Base-by-base conservation (phyloP, 35 echinoderm and acorn worm genomes). In the Anneissia japonica region DNA sequence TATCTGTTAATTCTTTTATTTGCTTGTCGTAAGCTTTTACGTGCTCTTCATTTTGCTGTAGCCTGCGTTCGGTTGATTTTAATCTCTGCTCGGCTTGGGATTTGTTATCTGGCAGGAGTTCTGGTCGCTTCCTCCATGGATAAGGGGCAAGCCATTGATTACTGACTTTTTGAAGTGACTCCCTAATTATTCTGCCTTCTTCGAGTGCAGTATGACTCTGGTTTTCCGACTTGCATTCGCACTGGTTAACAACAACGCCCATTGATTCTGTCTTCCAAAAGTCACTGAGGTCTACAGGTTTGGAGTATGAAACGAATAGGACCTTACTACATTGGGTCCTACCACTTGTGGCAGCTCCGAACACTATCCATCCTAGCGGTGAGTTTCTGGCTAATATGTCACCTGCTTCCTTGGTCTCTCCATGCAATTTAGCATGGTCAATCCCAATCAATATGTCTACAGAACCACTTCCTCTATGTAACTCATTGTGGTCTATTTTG, bases 191-290 rank as follows among this genome's bases (percentile, higher is more conserved):
- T 56, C 46, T 56, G 46, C 46, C 46, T 56, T 56, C 46, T 13
- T 56, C 46, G 11, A 26, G 11, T 56, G 11, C 46, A 13, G 46
- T 26, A 56, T 11, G 46, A 56, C 26, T 56, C 46, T 13, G 46
- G 46, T 56, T n/a, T n/a, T n/a, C n/a, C n/a, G 88, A 83, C n/a
- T 90, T 75, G 40, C 87, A 93, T 30, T 79, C 29, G 73, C 87
- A 90, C 0, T 31, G 10, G 29, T 90, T 32, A 32, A 31, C 30
- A n/a, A 79, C 1, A 4, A 90, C 87, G 21, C 91, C 91, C 87
- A 85, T 85, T 72, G 75, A 31, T 39, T 93, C 92, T 23, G 83
- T 82, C 19, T 17, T 80, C 92, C 92, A 90, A 46, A 93, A 93
- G 32, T 90, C 84, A 39, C 83, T 37, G 37, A 90, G 43, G 40